Evolutionary conservation across 2,888 invertebrate genomes (phyloP), one percentile per base, ranked within the genome.

Genomic region (Acleris emargana): DNA sequence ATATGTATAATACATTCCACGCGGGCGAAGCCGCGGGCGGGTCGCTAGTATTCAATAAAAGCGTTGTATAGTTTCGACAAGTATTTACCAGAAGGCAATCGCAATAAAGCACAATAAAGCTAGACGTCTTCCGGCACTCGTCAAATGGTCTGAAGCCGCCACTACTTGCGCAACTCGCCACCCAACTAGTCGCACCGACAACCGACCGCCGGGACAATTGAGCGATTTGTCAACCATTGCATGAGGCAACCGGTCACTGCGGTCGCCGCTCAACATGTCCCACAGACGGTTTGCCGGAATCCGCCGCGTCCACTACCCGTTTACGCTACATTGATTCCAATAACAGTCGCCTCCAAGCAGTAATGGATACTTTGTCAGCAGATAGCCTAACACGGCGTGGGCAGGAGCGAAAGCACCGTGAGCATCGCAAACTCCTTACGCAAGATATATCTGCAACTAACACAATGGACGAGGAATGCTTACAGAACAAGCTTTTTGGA

Each of bases 401-500:
- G 89, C 75, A 75, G 86, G 75, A 73, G 82, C 79, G 82, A 81
- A 82, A 83, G 85, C 84, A 80, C 77, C 71, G 72, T 80, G 76
- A 80, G 83, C 83, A 85, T 84, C 83, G 85, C 87, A 83, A 82
- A 82, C 81, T 80, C 80, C 86, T 89, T 88, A 86, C 87, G 88
- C 83, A 88, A 91, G 91, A 91, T 91, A 89, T 90, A 91, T 90
- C 90, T 85, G 84, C 83, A 79, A 76, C 80, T 82, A 84, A 87
- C 81, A 90, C 91, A 91, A 91, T 91, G 87, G 90, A 82, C 84
- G 84, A 80, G 86, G 86, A 88, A 89, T 90, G 83, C 83, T 86
- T 74, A 81, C 83, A 83, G 85, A 88, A 91, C 91, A 91, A 88
- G 91, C 87, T 89, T 91, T 91, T 91, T 88, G 91, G 91, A 88